Conservation (phyloP, 2,113 vertebrate genomes). For the Tetrao urogallus region DNA sequence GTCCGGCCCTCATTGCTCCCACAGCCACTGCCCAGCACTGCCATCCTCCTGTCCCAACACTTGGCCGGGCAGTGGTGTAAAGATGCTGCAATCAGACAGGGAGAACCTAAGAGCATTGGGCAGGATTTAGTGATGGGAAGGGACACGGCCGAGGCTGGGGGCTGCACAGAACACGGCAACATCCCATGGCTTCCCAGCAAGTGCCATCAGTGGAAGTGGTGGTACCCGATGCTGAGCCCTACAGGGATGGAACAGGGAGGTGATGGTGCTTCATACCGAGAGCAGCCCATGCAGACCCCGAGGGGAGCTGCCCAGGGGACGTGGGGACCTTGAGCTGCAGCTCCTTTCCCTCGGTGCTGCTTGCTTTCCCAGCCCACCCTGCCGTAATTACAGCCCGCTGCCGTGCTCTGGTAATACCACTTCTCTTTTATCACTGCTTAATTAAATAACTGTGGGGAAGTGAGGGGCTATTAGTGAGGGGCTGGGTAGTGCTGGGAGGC, state of each 20-base stretch:
- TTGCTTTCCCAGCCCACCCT: conserved; percentile 18
- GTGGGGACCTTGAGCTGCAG: rapidly evolving
- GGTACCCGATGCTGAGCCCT: background rate
- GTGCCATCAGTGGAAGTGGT: background rate
- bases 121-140: background rate
- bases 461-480: background rate
- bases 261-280: background rate
- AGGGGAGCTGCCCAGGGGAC: background rate
- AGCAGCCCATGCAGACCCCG: background rate
- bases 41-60: background rate
- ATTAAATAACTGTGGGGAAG: conserved; percentile 44
- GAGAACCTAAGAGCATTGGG: background rate
- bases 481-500: rapidly evolving
- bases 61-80: background rate
- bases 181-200: rapidly evolving
- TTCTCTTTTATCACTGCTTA: conserved; percentile 41
- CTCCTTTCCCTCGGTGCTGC: background rate
- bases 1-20: background rate
- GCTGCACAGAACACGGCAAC: background rate
- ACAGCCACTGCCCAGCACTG: too few relatives aligned
- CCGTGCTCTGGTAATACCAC: background rate
- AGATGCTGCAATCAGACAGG: background rate
- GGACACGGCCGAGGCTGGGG: background rate
- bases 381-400: conserved; percentile 29
- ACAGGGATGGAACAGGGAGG: background rate